Base-by-base conservation (phyloP, 2,797 vertebrate species). In the Centropyge bicolor region DNA sequence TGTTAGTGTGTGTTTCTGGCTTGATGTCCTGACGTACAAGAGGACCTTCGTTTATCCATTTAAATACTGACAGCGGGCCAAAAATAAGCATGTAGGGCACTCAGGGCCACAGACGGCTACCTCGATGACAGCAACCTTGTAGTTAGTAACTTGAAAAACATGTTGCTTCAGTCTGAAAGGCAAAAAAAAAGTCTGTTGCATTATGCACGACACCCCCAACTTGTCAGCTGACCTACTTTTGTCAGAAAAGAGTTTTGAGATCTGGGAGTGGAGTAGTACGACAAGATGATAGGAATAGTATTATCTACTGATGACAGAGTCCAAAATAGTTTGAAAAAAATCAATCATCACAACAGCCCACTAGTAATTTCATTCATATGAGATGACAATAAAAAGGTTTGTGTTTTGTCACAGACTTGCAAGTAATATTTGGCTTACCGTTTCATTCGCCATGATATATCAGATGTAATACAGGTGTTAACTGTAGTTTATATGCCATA, bases 41-140 rank as follows among this genome's bases (percentile, higher is more conserved):
- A 86, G 66, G 84, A 88, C 76, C 78, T 85, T 83, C 20, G 51
- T 87, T 91, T 82, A 84, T 83, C 82, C 69, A 60, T 82, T 83
- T 89, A 86, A 92, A 89, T 74, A 49, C 75, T 81, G 80, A 76
- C 81, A 82, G 82, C 51, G 5, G 70, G 83, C 40, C 81, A 82
- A 49, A 88, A 85, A 86, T 79, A 80, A 82, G 80, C 77, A 79
- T 83, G 78, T 84, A 79, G 82, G 83, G 43, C 78, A 83, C 68
- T 48, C 49, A 38, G 74, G 78, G 79, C 63, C 75, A 22, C 74
- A 72, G 81, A 79, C 74, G 49, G 64, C 43, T 31, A 61, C 76
- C 67, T 72, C 24, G 8, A 62, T 76, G 77, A 82, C 69, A 43
- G 1, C 20, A 63, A 14, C 57, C 51, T 19, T 40, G 63, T 69